phyloP scores from a whole-genome alignment of 2,113 vertebrate species.

The Tiliqua scincoides region DNA sequence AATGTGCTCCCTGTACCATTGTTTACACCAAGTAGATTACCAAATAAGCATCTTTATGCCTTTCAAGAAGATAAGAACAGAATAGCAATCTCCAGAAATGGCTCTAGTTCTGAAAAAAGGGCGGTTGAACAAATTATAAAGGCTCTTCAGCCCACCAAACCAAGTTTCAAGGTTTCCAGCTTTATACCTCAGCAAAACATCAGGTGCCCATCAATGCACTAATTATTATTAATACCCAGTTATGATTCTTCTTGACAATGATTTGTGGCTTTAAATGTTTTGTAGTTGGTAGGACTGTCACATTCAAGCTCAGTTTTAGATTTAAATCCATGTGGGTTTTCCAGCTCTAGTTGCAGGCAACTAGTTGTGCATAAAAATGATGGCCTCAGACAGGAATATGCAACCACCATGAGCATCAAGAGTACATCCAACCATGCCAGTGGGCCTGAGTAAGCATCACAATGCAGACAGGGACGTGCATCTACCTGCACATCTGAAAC shows the following conservation, averaged over 20 bases:
- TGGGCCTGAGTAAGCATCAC: neutral
- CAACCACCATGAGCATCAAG: neutral
- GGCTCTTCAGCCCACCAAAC: constrained; percentile 45
- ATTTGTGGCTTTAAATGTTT: neutral
- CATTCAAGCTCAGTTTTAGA: neutral
- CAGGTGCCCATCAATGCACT: neutral
- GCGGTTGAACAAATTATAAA: constrained; percentile 5
- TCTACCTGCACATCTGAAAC: too few species aligned
- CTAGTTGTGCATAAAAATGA: neutral
- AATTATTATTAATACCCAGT: neutral
- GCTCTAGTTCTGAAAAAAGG: constrained; percentile 20
- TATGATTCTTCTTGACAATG: too few species aligned
- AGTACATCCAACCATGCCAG: too few species aligned
- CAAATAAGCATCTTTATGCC: neutral
- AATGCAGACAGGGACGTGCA: neutral
- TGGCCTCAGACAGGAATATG: neutral
- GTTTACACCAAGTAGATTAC: constrained; percentile 45
- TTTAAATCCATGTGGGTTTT: neutral
- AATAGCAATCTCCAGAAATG: constrained; percentile 5
- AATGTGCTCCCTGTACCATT: constrained; percentile 49
- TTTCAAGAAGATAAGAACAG: neutral
- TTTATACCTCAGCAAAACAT: neutral
- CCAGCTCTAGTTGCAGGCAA: neutral
- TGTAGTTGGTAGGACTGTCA: neutral
- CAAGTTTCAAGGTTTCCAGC: constrained; percentile 64